phyloP scores from a whole-genome alignment of 2,888 invertebrate genomes.

The Polymixis lichenea region DNA sequence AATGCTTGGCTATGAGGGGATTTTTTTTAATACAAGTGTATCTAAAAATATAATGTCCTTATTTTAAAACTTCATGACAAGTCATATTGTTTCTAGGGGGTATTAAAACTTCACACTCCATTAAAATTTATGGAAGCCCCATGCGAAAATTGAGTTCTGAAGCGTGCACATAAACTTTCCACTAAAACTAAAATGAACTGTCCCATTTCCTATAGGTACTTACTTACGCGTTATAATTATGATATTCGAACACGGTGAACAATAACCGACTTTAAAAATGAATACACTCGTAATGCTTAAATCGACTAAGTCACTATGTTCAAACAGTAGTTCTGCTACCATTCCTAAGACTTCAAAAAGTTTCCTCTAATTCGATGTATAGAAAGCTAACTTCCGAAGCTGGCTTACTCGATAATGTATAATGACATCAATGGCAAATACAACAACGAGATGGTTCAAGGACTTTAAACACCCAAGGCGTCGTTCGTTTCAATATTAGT shows the following conservation, averaged over 20 bases:
- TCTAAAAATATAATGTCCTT: constrained; percentile 73
- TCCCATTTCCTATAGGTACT: constrained; percentile 78
- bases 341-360: constrained; percentile 79
- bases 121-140: constrained; percentile 72
- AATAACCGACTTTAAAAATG: constrained; percentile 74
- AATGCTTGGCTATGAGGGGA: constrained; percentile 62
- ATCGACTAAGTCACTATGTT: constrained; percentile 77
- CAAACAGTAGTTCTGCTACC: constrained; percentile 77
- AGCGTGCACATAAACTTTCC: constrained; percentile 60
- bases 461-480: constrained; percentile 81
- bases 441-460: constrained; percentile 82
- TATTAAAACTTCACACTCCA: constrained; percentile 43
- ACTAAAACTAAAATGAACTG: constrained; percentile 59
- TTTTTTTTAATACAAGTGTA: constrained; percentile 62
- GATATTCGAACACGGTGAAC: constrained; percentile 72
- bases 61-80: constrained; percentile 39
- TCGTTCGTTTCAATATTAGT: constrained; percentile 79
- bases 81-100: constrained; percentile 22
- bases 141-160: constrained; percentile 46
- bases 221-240: constrained; percentile 64
- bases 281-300: constrained; percentile 78
- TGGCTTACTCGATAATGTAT: constrained; percentile 76
- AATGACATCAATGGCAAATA: constrained; percentile 83
- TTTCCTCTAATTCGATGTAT: constrained; percentile 88
- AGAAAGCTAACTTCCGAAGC: constrained; percentile 82